phyloP scores from a whole-genome alignment of 2,113 vertebrate species.

The Alligator mississippiensis region DNA sequence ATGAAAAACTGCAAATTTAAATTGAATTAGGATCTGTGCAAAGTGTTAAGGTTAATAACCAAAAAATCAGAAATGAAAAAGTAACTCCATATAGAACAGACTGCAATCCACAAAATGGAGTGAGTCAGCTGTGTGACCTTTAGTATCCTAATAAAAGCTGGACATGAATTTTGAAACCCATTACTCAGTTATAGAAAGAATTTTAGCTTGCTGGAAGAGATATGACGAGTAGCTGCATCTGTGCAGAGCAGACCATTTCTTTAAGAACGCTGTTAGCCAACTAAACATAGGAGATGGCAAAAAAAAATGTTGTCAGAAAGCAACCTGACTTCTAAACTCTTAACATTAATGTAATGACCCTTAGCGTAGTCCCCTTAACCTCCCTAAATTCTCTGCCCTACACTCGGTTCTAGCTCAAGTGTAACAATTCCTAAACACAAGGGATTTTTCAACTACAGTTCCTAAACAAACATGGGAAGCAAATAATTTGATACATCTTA shows the following conservation, averaged over 20 bases:
- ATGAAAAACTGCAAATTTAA: constrained; percentile 74
- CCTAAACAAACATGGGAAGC: background rate
- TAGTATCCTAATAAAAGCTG: background rate
- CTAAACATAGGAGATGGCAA: background rate
- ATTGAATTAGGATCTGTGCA: constrained; percentile 66
- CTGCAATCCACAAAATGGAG: constrained; percentile 14
- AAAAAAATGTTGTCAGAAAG: background rate
- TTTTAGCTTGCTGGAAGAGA: constrained; percentile 2
- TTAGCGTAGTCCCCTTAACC: background rate
- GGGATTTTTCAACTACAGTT: background rate
- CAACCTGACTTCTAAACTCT: background rate
- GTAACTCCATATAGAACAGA: constrained; percentile 12
- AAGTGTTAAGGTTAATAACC: constrained; percentile 75
- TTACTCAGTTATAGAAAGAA: constrained; percentile 35
- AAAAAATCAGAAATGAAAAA: constrained; percentile 70
- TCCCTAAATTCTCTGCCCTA: background rate
- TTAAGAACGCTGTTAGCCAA: background rate
- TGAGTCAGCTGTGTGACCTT: background rate
- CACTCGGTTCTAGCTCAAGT: background rate
- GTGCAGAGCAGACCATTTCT: background rate
- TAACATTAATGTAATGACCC: background rate
- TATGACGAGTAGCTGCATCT: background rate
- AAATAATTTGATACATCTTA: background rate
- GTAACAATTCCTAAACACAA: background rate
- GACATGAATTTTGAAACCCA: constrained; percentile 4